Base-by-base conservation (phyloP, 2,113 vertebrate species). In the Neofelis nebulosa region DNA sequence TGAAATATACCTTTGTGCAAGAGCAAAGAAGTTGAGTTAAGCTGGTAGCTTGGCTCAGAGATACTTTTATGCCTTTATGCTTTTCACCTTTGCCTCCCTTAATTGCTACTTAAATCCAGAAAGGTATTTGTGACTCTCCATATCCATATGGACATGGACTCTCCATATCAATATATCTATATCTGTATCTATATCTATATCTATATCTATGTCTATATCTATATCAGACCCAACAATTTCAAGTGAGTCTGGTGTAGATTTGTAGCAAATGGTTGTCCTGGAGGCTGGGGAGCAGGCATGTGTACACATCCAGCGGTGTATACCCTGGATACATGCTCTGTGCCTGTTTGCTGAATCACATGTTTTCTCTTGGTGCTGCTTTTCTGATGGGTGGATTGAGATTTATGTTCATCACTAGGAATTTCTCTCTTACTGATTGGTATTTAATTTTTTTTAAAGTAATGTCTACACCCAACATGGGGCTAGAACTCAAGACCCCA, bases 1-100 rank as follows among this genome's bases (percentile, higher is more conserved):
- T 97, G 92, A 97, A 98, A 97, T 85, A 79, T 89, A 52, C 93
- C 96, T 98, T 95, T 95, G 97, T 97, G 96, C 9, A 79, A 91
- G 76, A 96, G 92, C 27, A 48, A 66, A 90, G 73, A 92, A 52
- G n/a, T 36, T 85, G 71, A 92, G 61, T 73, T 57, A 94, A 96
- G 55, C 90, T 87, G 73, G 86, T 69, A 87, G 92, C 36, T 69
- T 92, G 78, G 68, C 45, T 87, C 86, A 89, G 83, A 95, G 71
- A 91, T 69, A 76, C 69, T 65, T 92, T 89, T 65, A 45, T 21
- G 36, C 18, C 89, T 95, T 84, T 81, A 45, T 21, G 36, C 18
- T 92, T 95, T 84, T 81, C n/a, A 55, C 18, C 25, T 8, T 38
- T 11, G 9, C 1, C 29, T 14, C 38, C 18, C 55, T 71, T 63